Base-by-base conservation (phyloP, 2,797 vertebrate genomes). In the Myotis findleyi region DNA sequence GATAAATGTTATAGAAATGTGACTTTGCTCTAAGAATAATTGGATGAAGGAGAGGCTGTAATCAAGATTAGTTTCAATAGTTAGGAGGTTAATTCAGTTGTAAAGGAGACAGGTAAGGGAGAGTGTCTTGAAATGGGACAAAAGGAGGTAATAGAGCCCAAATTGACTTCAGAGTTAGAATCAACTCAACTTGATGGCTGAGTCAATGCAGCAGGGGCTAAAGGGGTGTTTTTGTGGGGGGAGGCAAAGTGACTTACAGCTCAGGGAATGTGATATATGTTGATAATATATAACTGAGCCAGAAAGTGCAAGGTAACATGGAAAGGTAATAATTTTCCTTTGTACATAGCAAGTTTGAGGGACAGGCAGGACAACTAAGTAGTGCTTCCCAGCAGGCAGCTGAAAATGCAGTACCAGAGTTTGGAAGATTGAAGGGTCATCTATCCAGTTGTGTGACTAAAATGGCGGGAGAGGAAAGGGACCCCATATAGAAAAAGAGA, bases 1-100 rank as follows among this genome's bases (percentile, higher is more conserved):
- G 51, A 38, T 73, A 79, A 51, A 85, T 87, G 27, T 89, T 92
- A 55, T 7, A 86, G 86, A 93, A 85, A 86, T 12, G 41, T 64
- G 84, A 75, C 51, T 55, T 41, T 77, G 57, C 30, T 41, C 2
- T 81, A 68, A 38, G 23, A 25, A 44, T 55, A 41, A 64, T 20
- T 30, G 36, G 16, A 20, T 51, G 8, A 44, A 75, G 38, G n/a
- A 17, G 36, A 94, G 9, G 23, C 30, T 88, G 23, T 83, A 36
- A 55, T 38, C 4, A 17, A 57, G 33, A 59, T 30, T 33, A 27
- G 27, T 91, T 79, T 86, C 47, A 86, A 27, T 25, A 76, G n/a
- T 57, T 49, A 33, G 57, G 14, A 80, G 44, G 72, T 49, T 81
- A 86, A 57, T 85, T 91, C 53, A 66, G 75, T 69, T 66, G 49